These are phyloP conservation scores for Pyrgus malvae DNA, from an alignment of 2,888 invertebrate genomes.

Conservation along the genomic window DNA sequence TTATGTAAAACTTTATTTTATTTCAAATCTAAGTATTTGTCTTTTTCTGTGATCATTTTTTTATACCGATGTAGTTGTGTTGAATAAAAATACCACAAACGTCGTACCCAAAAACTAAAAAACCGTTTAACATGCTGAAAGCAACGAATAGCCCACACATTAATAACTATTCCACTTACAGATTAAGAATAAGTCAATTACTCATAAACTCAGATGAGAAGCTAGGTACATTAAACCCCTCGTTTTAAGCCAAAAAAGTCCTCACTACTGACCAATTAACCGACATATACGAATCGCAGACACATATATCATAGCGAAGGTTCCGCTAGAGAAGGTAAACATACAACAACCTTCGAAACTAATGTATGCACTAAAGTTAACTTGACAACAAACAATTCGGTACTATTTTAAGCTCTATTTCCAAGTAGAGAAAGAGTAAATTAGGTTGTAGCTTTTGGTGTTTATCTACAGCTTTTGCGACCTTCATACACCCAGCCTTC, in stretches of 20 bases:
- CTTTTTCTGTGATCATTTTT: too few species aligned
- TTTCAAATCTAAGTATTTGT: too few species aligned
- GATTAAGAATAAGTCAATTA: too few species aligned
- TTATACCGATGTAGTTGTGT: too few species aligned
- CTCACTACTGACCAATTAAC: neutral
- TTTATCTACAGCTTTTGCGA: slow-evolving; percentile 2
- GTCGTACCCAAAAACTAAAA: too few species aligned
- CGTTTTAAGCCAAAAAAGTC: neutral
- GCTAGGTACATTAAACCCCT: neutral
- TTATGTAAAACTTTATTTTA: too few species aligned
- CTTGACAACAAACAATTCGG: neutral
- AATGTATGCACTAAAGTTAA: slow-evolving; percentile 3
- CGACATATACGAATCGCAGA: neutral
- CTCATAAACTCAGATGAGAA: too few species aligned
- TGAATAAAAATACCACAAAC: too few species aligned
- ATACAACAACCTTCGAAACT: slow-evolving; percentile 23
- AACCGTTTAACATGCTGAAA: too few species aligned
- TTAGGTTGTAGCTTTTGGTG: neutral
- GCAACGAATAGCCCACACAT: too few species aligned
- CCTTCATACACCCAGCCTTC: slow-evolving; percentile 28
- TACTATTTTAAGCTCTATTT: neutral
- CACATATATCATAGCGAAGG: slow-evolving; percentile 21
- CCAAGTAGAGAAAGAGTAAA: neutral
- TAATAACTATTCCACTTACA: too few species aligned
- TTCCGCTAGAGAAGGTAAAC: slow-evolving; percentile 26